Conservation (phyloP, 37 sponge, comb jelly and placozoan genomes). For the Aphrocallistes beatrix region DNA sequence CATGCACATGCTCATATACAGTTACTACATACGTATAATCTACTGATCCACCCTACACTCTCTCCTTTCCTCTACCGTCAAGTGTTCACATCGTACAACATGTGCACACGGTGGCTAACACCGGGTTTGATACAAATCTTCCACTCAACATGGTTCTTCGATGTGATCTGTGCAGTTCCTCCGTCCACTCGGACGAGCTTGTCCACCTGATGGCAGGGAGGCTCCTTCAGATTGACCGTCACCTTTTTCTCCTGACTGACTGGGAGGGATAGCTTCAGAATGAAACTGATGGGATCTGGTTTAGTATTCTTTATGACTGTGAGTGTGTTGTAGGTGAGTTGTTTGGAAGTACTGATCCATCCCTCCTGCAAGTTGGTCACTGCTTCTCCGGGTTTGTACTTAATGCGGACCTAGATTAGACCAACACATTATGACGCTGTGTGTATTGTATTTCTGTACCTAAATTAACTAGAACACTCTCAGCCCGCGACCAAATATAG, state of each 20-base stretch:
- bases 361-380: slow-evolving; percentile 11
- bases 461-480: no score
- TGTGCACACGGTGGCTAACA: background rate
- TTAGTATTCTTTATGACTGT: background rate
- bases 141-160: slow-evolving; percentile 2
- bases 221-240: background rate
- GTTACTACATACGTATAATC: background rate
- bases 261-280: slow-evolving; percentile 7
- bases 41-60: background rate
- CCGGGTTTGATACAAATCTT: background rate
- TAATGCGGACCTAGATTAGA: slow-evolving; percentile 10
- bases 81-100: background rate
- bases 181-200: background rate
- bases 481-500: no score
- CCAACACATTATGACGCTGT: no score
- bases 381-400: background rate
- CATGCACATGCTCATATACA: background rate
- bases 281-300: background rate
- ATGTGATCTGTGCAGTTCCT: background rate
- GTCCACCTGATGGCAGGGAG: background rate
- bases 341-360: slow-evolving; percentile 1
- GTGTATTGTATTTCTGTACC: no score
- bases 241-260: slow-evolving; percentile 4
- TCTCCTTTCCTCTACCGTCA: no score
- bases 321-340: slow-evolving; percentile 9